Conservation (phyloP, 2,113 vertebrate species). For the Equus quagga region DNA sequence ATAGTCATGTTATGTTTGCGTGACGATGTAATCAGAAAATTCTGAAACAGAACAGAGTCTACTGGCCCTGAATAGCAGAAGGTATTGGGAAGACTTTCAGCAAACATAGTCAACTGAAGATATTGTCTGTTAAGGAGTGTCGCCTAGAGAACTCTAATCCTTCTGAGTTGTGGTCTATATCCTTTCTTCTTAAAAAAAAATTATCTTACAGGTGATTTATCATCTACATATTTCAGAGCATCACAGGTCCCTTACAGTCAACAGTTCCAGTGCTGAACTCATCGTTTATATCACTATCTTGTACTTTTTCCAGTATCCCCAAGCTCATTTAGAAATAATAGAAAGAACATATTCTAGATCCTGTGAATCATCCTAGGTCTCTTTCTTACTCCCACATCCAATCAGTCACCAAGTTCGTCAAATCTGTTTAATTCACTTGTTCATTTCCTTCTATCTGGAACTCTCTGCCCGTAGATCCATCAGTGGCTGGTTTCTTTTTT, state of each 20-base stretch:
- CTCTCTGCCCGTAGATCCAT: slow-evolving; percentile 33
- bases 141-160: not conserved
- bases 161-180: not conserved
- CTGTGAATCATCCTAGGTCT: slow-evolving; percentile 74
- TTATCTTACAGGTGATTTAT: not conserved
- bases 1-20: not conserved
- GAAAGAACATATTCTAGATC: slow-evolving; percentile 74
- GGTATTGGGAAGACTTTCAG: not conserved
- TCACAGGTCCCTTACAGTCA: not conserved
- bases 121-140: not conserved
- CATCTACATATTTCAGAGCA: not conserved
- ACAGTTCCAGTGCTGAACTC: not conserved
- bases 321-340: slow-evolving; percentile 65
- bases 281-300: not conserved
- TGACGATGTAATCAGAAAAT: not conserved
- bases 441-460: slow-evolving; percentile 79
- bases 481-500: not conserved
- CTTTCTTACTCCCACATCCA: slow-evolving; percentile 74
- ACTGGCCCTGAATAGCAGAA: not conserved
- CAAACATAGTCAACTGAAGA: not conserved
- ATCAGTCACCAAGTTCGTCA: slow-evolving; percentile 75
- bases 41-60: not conserved
- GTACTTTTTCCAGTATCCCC: slow-evolving; percentile 16
- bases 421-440: slow-evolving; percentile 74
- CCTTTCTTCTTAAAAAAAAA: not conserved